Percentiles rank a stretch among this genome's conserved stretches.
Conservation (phyloP, 2,888 invertebrate species). For the Trachelus tabidus region DNA sequence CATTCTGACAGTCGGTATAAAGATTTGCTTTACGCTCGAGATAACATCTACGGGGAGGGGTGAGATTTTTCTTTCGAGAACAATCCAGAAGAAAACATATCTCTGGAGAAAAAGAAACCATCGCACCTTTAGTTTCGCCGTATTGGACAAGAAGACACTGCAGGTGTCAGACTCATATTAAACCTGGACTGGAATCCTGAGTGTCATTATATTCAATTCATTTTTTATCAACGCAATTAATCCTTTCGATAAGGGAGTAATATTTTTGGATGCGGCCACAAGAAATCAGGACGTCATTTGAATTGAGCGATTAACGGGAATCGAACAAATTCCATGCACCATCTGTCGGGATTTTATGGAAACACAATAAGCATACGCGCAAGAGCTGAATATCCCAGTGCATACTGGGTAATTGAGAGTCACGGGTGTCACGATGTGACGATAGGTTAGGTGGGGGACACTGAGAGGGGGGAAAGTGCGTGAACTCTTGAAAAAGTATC, state of each 20-base stretch:
- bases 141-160: background rate
- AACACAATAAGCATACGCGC: background rate
- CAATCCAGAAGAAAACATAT: background rate
- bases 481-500: constrained; percentile 55
- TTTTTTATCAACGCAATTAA: background rate
- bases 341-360: background rate
- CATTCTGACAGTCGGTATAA: constrained; percentile 1
- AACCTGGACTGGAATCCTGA: background rate
- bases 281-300: constrained; percentile 14
- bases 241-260: constrained; percentile 15
- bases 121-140: background rate
- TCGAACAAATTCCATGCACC: background rate
- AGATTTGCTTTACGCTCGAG: constrained; percentile 8
- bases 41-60: background rate
- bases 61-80: background rate
- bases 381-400: background rate
- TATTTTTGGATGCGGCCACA: constrained; percentile 51
- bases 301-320: constrained; percentile 45
- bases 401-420: background rate
- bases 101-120: background rate
- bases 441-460: constrained; percentile 1
- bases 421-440: background rate
- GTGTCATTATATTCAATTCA: background rate
- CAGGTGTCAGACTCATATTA: too few species aligned
- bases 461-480: constrained; percentile 29